Conservation (phyloP, 2,888 invertebrate species). For the Apotomis betuletana region DNA sequence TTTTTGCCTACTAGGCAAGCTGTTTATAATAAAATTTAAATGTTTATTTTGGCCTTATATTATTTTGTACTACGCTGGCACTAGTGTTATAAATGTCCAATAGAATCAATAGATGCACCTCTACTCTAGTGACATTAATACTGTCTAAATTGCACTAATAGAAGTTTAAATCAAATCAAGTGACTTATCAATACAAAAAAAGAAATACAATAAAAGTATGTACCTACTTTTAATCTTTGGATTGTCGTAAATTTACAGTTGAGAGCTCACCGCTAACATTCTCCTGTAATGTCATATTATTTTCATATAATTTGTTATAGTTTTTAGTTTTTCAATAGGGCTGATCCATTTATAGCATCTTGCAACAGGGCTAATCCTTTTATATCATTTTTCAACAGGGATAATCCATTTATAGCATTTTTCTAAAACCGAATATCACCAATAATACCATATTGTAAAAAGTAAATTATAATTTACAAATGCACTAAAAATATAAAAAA, state of each 20-base stretch:
- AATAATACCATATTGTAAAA: too few relatives aligned
- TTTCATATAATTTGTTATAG: too few relatives aligned
- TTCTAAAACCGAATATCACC: too few relatives aligned
- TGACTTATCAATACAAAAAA: background rate
- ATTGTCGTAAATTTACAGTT: background rate
- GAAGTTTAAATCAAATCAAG: background rate
- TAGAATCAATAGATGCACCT: slow-evolving; percentile 25
- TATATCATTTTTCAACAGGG: too few relatives aligned
- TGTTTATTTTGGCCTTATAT: slow-evolving; percentile 38
- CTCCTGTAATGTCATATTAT: too few relatives aligned
- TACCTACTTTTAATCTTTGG: background rate
- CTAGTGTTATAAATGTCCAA: slow-evolving; percentile 14
- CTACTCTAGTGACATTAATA: slow-evolving; percentile 8
- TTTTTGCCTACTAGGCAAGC: slow-evolving; percentile 5
- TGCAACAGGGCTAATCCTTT: too few relatives aligned
- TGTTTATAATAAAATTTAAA: slow-evolving; percentile 19
- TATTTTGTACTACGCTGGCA: slow-evolving; percentile 21
- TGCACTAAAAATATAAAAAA: too few relatives aligned
- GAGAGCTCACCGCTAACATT: too few relatives aligned
- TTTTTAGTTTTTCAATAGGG: too few relatives aligned
- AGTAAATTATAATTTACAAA: too few relatives aligned
- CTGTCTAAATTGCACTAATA: slow-evolving; percentile 30
- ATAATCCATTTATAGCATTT: too few relatives aligned
- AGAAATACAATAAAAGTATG: background rate
- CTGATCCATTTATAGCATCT: too few relatives aligned